Percentiles rank a stretch among this genome's conserved stretches.
These are phyloP conservation scores for Lissocephala sabroskyi DNA, from an alignment of 2,888 invertebrate species.

Conservation along the genomic window DNA sequence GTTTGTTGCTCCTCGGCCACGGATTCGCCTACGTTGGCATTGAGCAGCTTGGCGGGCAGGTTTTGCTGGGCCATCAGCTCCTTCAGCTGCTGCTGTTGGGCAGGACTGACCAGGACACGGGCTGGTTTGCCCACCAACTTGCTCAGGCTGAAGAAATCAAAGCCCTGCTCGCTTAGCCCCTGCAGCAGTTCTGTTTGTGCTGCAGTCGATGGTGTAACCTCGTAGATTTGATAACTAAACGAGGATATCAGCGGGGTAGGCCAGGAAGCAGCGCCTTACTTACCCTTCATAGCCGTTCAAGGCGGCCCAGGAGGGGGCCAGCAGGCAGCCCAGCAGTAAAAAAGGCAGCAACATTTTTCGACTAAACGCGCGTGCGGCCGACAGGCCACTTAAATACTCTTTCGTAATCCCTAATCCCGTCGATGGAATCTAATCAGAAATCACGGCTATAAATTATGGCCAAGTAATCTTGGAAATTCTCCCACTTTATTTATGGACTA, in stretches of 20 bases:
- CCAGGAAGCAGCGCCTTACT: constrained; percentile 10
- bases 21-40: constrained; percentile 47
- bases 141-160: constrained; percentile 54
- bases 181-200: constrained; percentile 39
- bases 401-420: too few species aligned
- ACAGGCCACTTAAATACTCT: neutral
- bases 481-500: neutral
- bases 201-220: constrained; percentile 33
- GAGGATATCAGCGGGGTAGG: neutral
- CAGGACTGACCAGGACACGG: constrained; percentile 54
- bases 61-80: constrained; percentile 24
- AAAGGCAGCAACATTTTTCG: constrained; percentile 32
- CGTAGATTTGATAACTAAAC: constrained; percentile 62
- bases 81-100: constrained; percentile 38
- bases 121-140: constrained; percentile 36
- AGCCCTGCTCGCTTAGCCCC: constrained; percentile 34
- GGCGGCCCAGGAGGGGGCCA: neutral
- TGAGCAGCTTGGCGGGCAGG: constrained; percentile 36
- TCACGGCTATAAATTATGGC: constrained; percentile 17
- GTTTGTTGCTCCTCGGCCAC: constrained; percentile 53
- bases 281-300: constrained; percentile 25
- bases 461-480: too few species aligned
- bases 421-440: constrained; percentile 34
- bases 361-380: constrained; percentile 20
- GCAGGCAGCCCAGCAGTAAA: constrained; percentile 26